A percentile compares a stretch with the other conserved stretches of the same genome.
phyloP scores from a whole-genome alignment of 64 coral and sea anemone species.

The Exaiptasia diaphana region DNA sequence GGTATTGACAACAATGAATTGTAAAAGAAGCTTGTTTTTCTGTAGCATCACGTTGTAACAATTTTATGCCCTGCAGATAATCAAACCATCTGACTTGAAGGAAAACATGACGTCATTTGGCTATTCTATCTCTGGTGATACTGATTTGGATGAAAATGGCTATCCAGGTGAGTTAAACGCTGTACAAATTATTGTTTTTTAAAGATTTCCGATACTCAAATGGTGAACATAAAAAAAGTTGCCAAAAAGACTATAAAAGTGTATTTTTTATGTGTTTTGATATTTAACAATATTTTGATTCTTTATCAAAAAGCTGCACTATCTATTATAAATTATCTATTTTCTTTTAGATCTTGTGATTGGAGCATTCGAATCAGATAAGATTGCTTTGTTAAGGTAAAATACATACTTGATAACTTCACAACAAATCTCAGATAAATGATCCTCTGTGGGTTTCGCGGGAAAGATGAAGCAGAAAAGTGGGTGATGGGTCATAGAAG shows the following conservation, averaged over 20 bases:
- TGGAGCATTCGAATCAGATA: conserved; percentile 59
- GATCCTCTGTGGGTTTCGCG: background rate
- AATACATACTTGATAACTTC: background rate
- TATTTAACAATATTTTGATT: no score
- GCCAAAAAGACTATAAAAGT: background rate
- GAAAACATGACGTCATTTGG: conserved; percentile 52
- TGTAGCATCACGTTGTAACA: no score
- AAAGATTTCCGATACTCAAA: no score
- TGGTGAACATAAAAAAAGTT: background rate
- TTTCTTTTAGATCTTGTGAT: conserved; percentile 67
- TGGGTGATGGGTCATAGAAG: background rate
- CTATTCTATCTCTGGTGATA: conserved; percentile 43
- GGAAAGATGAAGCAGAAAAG: background rate
- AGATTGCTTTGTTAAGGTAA: conserved; percentile 50
- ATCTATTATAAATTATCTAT: no score
- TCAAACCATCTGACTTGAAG: conserved; percentile 36
- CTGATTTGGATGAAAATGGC: conserved; percentile 65
- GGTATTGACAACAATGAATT: no score
- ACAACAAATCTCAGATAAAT: background rate
- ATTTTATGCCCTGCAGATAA: conserved; percentile 28
- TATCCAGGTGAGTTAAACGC: conserved; percentile 46
- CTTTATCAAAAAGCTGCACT: no score
- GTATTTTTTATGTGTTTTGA: no score
- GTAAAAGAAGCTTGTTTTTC: no score
- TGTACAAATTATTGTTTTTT: no score